Base-by-base conservation (phyloP, 2,797 vertebrate genomes). In the Xiphorhynchus erythropygius region DNA sequence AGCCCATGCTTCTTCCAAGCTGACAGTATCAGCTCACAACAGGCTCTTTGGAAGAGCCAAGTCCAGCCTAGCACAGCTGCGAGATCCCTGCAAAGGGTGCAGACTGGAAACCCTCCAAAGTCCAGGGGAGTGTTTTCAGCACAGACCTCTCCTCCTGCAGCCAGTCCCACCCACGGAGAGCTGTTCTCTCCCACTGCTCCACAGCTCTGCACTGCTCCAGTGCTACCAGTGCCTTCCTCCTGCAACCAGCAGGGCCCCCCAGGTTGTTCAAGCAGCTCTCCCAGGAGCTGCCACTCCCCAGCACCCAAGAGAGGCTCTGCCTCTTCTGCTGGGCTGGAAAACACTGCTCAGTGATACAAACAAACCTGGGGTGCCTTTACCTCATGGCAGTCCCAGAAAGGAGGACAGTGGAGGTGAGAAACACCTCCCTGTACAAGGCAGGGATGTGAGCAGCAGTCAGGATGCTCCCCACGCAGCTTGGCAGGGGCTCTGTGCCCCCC, bases 331-430 rank as follows among this genome's bases (percentile, higher is more conserved):
- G 22, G 4, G 55, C 70, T 55, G 23, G 25, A 47, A 88, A 73
- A 53, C n/a, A 41, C 62, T 60, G 69, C 33, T 67, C 28, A 63
- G 6, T 0, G 0, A 62, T 0, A 33, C 3, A 46, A 75, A 77
- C 47, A 69, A 35, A 49, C 46, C 13, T 0, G 0, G 41, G 27
- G 17, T 56, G 56, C 9, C 1, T 0, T 28, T 30, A 59, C 18
- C 16, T n/a, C 25, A 32, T 5, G 6, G 25, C 22, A 53, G 11
- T 18, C 27, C 49, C 44, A 13, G 18, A 57, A 67, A 70, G 25
- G 21, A 79, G 9, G 24, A 37, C 23, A 57, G 33, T 4, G 30
- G 56, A 42, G 17, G 49, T 10, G 19, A 82, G 50, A 47, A 92
- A 35, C 44, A 5, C 18, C 5, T 32, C 41, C 39, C 41, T 46